Percentiles rank a stretch among this genome's conserved stretches.
Evolutionary conservation across 2,888 invertebrate species (phyloP).

Genomic region (Protodeltote pygarga): DNA sequence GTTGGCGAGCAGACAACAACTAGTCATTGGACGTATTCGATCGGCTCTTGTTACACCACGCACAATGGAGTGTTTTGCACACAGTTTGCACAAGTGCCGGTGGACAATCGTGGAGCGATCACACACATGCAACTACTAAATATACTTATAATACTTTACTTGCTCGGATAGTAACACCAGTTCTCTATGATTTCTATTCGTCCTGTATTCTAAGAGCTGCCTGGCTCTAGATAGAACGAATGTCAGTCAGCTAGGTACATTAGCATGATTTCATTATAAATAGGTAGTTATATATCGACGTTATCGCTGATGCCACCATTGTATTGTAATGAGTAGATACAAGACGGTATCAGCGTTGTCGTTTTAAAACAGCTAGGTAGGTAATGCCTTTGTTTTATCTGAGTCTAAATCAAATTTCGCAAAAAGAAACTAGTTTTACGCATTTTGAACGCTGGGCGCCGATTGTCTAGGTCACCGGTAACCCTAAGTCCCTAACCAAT

Average conservation of each 20-base stretch:
- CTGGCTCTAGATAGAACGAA: slow-evolving; percentile 9
- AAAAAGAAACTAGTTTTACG: neutral
- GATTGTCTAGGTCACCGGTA: too few relatives aligned
- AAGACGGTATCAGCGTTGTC: slow-evolving; percentile 14
- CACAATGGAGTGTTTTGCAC: slow-evolving; percentile 71
- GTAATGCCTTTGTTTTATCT: slow-evolving; percentile 4
- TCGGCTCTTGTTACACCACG: slow-evolving; percentile 48
- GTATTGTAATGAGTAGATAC: slow-evolving; percentile 41
- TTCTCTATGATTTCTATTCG: slow-evolving; percentile 4
- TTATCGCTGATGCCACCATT: slow-evolving; percentile 35
- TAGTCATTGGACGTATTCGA: slow-evolving; percentile 48
- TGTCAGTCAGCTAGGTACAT: slow-evolving; percentile 38
- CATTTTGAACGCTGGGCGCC: too few relatives aligned
- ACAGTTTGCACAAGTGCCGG: slow-evolving; percentile 70
- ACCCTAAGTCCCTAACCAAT: too few relatives aligned
- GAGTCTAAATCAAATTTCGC: neutral
- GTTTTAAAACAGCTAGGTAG: neutral
- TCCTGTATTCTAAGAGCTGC: slow-evolving; percentile 9
- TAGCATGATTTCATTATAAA: slow-evolving; percentile 27
- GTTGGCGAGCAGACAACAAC: slow-evolving; percentile 38
- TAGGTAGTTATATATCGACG: slow-evolving; percentile 9
- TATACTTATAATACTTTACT: slow-evolving; percentile 12
- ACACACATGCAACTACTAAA: slow-evolving; percentile 3
- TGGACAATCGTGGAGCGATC: slow-evolving; percentile 54
- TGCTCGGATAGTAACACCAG: slow-evolving; percentile 4